Evolutionary conservation across 1,140 invertebrate species (phyloP).

Genomic region (Leucophenga varia): DNA sequence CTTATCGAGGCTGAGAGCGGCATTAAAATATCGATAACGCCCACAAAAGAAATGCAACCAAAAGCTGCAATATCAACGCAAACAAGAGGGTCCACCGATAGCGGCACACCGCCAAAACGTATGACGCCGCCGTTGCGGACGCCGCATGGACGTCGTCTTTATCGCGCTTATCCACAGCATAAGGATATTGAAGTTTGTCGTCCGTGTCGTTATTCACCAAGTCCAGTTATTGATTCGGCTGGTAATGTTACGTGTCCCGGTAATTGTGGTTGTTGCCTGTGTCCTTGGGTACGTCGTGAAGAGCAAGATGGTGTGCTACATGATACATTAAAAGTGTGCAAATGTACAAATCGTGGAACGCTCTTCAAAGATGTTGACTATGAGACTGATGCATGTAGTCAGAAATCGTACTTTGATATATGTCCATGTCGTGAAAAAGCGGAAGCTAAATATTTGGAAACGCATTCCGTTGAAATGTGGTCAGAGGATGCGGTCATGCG

Average conservation of each 20-base stretch:
- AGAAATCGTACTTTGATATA: conserved; percentile 43
- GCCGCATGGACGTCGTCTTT: conserved; percentile 23
- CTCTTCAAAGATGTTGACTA: conserved; percentile 33
- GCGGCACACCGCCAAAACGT: neutral
- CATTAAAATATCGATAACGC: too few species aligned
- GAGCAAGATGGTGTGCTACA: conserved; percentile 20
- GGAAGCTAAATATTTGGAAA: conserved; percentile 42
- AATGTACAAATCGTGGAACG: conserved; percentile 35
- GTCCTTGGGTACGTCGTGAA: conserved; percentile 32
- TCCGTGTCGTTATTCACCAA: conserved; percentile 41
- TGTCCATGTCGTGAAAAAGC: conserved; percentile 49
- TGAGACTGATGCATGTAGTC: conserved; percentile 26
- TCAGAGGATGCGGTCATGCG: conserved; percentile 10
- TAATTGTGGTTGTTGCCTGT: conserved; percentile 48
- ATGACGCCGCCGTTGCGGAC: neutral
- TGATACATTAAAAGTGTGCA: conserved; percentile 41
- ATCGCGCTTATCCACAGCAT: conserved; percentile 35
- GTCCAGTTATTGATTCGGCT: conserved; percentile 43
- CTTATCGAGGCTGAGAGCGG: too few species aligned
- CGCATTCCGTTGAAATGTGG: conserved; percentile 40
- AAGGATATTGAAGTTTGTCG: conserved; percentile 40
- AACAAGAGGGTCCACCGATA: too few species aligned
- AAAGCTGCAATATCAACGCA: too few species aligned
- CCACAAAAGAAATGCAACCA: too few species aligned
- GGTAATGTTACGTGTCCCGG: conserved; percentile 46